Evolutionary conservation across 2,797 vertebrate genomes (phyloP), one percentile per base, ranked within the genome.

Genomic region (Adrianichthys oophorus): DNA sequence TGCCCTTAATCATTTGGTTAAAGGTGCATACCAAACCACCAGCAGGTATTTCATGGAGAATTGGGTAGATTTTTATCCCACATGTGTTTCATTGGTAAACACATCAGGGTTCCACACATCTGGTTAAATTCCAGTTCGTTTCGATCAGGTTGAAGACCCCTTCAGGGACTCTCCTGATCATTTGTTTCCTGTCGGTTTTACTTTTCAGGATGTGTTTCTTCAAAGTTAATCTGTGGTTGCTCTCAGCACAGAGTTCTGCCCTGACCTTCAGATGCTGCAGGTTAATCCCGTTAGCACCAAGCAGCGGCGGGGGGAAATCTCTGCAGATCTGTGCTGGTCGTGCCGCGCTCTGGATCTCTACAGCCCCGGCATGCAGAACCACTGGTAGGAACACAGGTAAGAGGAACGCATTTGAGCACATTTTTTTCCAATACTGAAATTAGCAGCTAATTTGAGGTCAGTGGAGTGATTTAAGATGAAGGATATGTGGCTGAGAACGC

Each of bases 221-320:
- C 65, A 43, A 47, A 12, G 43, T 26, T 84, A 87, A 90, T 84
- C 85, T 69, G 74, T 8, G 2, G 23, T 74, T 62, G 79, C 72
- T 77, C 68, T 64, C 42, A 7, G 70, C 72, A 48, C 48, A 44
- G 78, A 79, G 86, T 77, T 83, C 80, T 68, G 56, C 49, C 58
- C 52, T 65, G 85, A 86, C 89, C 89, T 91, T 91, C 82, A 89
- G 64, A 66, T 74, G 62, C 54, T 76, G 69, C 77, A 6, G 54
- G 68, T 54, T 93, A 93, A 93, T 92, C 92, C 78, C 8, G 82
- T 92, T 92, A 92, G 78, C 56, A 45, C 24, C 55, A 61, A 64
- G 68, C 57, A 68, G 75, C 56, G 52, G 15, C 60, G 71, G 61
- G 71, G 61, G 72, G 75, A 84, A 88, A 83, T 89, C 90, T 66